These are phyloP conservation scores for Syrphus vitripennis DNA, from an alignment of 2,888 invertebrate genomes.

Conservation along the genomic window DNA sequence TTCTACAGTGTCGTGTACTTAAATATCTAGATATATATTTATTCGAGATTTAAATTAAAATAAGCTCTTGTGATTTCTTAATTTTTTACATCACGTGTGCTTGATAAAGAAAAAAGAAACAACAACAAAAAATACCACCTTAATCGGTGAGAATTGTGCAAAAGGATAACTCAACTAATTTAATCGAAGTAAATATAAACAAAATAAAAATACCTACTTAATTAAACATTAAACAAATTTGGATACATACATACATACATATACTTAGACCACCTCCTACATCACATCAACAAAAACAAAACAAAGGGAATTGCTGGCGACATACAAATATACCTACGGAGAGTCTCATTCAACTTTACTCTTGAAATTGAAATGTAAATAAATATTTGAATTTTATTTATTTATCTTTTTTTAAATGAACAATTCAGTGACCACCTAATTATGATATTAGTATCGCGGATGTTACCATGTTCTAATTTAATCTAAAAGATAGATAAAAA, in stretches of 20 bases:
- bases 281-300: conserved; percentile 7
- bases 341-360: conserved; percentile 37
- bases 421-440: background rate
- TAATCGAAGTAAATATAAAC: background rate
- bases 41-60: background rate
- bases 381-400: background rate
- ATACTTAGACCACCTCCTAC: background rate
- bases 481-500: too few species aligned
- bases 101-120: background rate
- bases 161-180: background rate
- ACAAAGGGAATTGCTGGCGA: background rate
- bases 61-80: conserved; percentile 5
- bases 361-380: conserved; percentile 56
- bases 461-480: too few species aligned
- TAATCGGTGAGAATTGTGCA: background rate
- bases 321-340: too few species aligned
- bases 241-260: background rate
- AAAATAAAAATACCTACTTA: background rate
- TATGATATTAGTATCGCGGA: background rate
- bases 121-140: background rate
- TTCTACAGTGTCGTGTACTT: background rate
- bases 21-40: background rate
- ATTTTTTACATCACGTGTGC: background rate
- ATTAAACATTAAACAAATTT: conserved; percentile 3
- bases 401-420: background rate